Conservation (phyloP, 2,113 vertebrate species). For the Natator depressus region DNA sequence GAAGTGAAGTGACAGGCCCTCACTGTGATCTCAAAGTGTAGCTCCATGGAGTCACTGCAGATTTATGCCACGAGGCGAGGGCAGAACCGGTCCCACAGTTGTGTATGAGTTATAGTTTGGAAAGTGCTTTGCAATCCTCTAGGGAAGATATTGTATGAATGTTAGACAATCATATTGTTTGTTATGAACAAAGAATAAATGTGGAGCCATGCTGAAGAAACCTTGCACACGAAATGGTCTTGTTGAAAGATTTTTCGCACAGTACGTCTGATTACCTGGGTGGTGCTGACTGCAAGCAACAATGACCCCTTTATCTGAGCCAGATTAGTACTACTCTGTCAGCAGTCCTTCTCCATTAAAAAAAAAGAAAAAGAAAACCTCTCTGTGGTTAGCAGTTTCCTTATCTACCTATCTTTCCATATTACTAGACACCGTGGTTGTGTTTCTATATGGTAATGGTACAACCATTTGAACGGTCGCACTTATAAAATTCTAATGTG, state of each 20-base stretch:
- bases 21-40: background rate
- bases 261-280: background rate
- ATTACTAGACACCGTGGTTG: background rate
- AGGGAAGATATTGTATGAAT: background rate
- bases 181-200: background rate
- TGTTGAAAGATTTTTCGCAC: background rate
- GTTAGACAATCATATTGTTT: background rate
- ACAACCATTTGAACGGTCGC: background rate
- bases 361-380: background rate
- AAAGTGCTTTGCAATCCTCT: background rate
- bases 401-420: background rate
- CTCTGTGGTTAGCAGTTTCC: background rate
- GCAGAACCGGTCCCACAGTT: background rate
- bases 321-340: background rate
- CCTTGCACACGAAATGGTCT: background rate
- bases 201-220: background rate
- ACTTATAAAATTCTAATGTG: background rate
- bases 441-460: background rate
- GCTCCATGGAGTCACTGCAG: background rate
- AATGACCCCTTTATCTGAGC: background rate
- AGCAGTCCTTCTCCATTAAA: background rate
- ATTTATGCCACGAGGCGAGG: background rate
- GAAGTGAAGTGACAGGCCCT: background rate
- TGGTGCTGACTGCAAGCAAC: background rate
- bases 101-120: background rate